Evolutionary conservation across 2,888 invertebrate species (phyloP).

Genomic region (Alloscopus bannaensis): DNA sequence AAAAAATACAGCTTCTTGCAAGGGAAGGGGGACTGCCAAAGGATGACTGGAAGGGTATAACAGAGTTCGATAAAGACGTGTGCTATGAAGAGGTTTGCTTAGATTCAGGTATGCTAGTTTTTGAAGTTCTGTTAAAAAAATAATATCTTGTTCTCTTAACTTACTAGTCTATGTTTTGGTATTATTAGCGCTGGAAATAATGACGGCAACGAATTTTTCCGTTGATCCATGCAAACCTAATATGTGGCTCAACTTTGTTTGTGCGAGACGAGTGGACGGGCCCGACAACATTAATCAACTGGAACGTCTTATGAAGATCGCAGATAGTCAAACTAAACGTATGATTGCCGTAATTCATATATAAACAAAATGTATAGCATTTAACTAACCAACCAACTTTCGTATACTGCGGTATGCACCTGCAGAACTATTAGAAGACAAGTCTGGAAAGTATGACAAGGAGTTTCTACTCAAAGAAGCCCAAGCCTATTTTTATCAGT

Average conservation of each 20-base stretch:
- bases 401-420: too few species aligned
- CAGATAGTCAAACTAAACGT: constrained; percentile 28
- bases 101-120: constrained; percentile 31
- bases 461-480: constrained; percentile 44
- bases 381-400: too few species aligned
- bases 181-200: constrained; percentile 36
- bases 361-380: too few species aligned
- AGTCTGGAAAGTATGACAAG: constrained; percentile 29
- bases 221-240: constrained; percentile 30
- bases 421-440: constrained; percentile 29
- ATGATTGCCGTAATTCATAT: too few species aligned
- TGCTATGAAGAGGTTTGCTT: constrained; percentile 44
- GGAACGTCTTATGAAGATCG: constrained; percentile 26
- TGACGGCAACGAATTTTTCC: constrained; percentile 42
- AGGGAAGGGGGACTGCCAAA: constrained; percentile 35
- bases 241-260: constrained; percentile 48
- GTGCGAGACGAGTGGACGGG: constrained; percentile 36
- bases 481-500: constrained; percentile 31
- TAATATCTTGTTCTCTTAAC: not conserved
- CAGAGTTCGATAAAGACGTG: constrained; percentile 34
- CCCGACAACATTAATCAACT: constrained; percentile 46
- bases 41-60: constrained; percentile 33
- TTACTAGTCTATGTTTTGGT: not conserved
- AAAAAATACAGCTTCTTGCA: constrained; percentile 28
- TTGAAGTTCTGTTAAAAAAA: not conserved